phyloP scores from a whole-genome alignment of 2,113 vertebrate genomes.

The Lates calcarifer region DNA sequence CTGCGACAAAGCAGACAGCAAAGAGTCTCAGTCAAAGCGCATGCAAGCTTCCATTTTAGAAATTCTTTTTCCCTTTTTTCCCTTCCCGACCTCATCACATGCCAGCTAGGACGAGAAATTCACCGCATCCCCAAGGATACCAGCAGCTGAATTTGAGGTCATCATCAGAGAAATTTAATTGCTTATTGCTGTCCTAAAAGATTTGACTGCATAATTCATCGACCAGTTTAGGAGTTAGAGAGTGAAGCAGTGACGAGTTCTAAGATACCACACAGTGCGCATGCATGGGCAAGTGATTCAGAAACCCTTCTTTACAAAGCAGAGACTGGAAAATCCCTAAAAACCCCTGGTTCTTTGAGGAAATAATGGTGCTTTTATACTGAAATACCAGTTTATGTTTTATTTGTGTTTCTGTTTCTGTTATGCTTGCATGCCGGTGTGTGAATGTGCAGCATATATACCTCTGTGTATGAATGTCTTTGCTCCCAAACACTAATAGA shows the following conservation, averaged over 20 bases:
- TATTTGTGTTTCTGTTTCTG: background rate
- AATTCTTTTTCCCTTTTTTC: slow-evolving; percentile 6
- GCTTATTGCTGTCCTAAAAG: slow-evolving; percentile 30
- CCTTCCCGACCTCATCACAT: slow-evolving; percentile 38
- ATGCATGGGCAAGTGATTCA: slow-evolving; percentile 60
- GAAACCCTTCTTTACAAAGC: background rate
- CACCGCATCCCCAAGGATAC: slow-evolving; percentile 39
- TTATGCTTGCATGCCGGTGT: slow-evolving; percentile 39
- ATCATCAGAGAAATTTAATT: slow-evolving; percentile 34
- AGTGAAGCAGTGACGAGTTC: slow-evolving; percentile 44
- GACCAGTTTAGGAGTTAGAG: slow-evolving; percentile 34
- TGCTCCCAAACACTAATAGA: slow-evolving; percentile 8
- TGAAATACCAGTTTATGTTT: background rate
- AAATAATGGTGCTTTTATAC: background rate
- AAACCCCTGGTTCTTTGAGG: background rate
- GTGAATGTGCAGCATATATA: slow-evolving; percentile 31
- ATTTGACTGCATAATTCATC: slow-evolving; percentile 36
- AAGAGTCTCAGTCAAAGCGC: slow-evolving; percentile 77
- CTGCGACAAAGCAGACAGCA: slow-evolving; percentile 77
- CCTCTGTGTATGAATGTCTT: slow-evolving; percentile 15
- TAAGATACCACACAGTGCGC: slow-evolving; percentile 28
- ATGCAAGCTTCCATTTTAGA: slow-evolving; percentile 79
- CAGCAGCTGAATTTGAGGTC: slow-evolving; percentile 48
- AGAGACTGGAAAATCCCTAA: background rate
- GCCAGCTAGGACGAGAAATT: slow-evolving; percentile 45